phyloP scores from a whole-genome alignment of 2,797 vertebrate genomes.

The Enteromius radiatus region DNA sequence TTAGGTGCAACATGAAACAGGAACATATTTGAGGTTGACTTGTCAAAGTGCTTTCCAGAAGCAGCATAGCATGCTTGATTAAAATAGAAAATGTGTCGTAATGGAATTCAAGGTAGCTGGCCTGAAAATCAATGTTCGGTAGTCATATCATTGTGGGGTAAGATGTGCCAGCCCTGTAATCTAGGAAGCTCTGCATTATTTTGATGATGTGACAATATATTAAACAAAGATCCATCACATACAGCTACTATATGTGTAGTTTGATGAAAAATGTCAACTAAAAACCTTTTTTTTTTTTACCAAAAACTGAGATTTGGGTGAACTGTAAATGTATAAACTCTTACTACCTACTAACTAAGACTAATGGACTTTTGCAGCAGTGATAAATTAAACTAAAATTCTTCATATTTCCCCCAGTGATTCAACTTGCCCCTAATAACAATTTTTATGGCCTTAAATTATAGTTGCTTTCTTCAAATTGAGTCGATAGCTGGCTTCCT shows the following conservation, averaged over 20 bases:
- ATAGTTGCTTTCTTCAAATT: background rate
- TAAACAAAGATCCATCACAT: background rate
- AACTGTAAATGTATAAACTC: background rate
- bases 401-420: background rate
- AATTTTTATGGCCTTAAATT: background rate
- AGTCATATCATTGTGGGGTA: background rate
- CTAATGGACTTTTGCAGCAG: background rate
- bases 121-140: background rate
- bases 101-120: slow-evolving; percentile 41
- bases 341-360: background rate
- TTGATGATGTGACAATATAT: background rate
- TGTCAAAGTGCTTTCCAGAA: slow-evolving; percentile 47
- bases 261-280: background rate
- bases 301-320: background rate
- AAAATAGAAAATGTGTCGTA: slow-evolving; percentile 41
- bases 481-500: background rate
- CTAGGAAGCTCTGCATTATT: background rate
- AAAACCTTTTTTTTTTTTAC: background rate
- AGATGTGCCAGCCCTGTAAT: background rate
- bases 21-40: slow-evolving; percentile 37
- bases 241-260: background rate
- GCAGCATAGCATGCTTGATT: slow-evolving; percentile 42
- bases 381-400: background rate
- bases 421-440: background rate
- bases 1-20: slow-evolving; percentile 47